Percentiles rank a stretch among this genome's conserved stretches.
phyloP scores from a whole-genome alignment of 30 jellyfish, hydroid and myxozoan genomes.

The Aurelia sp. region DNA sequence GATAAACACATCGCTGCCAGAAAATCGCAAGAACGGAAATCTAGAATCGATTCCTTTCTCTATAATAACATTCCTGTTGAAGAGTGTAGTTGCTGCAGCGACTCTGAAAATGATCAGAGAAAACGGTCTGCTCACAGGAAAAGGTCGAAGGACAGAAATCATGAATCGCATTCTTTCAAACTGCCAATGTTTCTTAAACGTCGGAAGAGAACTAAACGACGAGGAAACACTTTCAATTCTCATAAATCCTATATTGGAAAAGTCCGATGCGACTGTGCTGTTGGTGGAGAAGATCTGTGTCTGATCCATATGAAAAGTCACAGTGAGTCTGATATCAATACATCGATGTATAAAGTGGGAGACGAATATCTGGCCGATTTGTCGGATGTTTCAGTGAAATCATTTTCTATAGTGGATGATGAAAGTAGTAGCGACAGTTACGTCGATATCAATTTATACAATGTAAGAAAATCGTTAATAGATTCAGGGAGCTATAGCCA shows the following conservation, averaged over 20 bases:
- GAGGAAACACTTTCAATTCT: constrained; percentile 55
- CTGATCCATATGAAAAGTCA: constrained; percentile 63
- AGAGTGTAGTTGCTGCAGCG: constrained; percentile 41
- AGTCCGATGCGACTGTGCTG: constrained; percentile 62
- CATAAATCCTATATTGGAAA: neutral
- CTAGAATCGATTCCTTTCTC: constrained; percentile 17
- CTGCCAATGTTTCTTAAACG: constrained; percentile 51
- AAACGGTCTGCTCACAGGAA: neutral
- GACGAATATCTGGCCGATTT: constrained; percentile 48
- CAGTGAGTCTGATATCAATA: constrained; percentile 58
- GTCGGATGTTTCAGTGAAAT: constrained; percentile 57
- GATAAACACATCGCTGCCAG: neutral
- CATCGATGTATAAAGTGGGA: neutral
- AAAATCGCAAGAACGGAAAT: neutral
- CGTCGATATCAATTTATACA: constrained; percentile 57
- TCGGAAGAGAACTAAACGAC: constrained; percentile 32
- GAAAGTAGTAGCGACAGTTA: constrained; percentile 53
- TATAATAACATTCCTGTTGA: constrained; percentile 21
- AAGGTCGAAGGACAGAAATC: neutral
- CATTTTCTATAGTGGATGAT: constrained; percentile 63
- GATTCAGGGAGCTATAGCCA: constrained; percentile 60
- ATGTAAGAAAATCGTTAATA: constrained; percentile 7
- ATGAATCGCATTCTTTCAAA: neutral
- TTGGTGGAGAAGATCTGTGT: constrained; percentile 56
- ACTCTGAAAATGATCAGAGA: constrained; percentile 36